phyloP scores from a whole-genome alignment of 2,888 invertebrate genomes.

The Julus scandinavius region DNA sequence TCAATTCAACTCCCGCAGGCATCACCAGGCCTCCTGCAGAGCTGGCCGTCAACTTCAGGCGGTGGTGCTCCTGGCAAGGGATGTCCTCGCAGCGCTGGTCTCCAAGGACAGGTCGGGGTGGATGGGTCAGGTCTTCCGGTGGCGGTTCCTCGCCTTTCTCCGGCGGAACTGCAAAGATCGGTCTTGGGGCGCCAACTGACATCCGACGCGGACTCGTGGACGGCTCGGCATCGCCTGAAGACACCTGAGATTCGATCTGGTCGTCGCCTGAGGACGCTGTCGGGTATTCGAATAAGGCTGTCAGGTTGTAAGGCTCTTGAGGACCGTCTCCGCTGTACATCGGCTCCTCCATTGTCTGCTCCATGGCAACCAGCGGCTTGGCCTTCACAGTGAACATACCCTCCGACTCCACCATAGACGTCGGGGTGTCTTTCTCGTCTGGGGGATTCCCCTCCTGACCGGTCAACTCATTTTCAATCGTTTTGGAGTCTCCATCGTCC shows the following conservation, averaged over 20 bases:
- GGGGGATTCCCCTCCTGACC: background rate
- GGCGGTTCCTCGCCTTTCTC: background rate
- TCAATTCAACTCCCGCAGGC: background rate
- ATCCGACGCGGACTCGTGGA: background rate
- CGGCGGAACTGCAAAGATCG: background rate
- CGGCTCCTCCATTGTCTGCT: constrained; percentile 20
- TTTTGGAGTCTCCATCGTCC: background rate
- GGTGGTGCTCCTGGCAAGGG: background rate
- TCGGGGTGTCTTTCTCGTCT: background rate
- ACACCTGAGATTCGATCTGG: background rate
- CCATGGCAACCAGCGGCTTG: background rate
- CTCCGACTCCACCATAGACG: background rate
- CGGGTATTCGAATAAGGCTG: background rate
- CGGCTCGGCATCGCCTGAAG: background rate
- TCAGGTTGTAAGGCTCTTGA: background rate
- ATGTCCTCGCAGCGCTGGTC: background rate
- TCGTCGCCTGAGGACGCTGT: background rate
- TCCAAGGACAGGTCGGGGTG: no score
- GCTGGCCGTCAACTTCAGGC: background rate
- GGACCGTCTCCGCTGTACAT: background rate
- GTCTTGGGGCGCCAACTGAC: background rate
- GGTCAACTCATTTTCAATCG: background rate
- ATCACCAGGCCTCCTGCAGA: background rate
- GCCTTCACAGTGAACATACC: background rate
- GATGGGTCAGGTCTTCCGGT: no score